Conservation (phyloP, 1,140 invertebrate genomes). For the Drosophila serrata region DNA sequence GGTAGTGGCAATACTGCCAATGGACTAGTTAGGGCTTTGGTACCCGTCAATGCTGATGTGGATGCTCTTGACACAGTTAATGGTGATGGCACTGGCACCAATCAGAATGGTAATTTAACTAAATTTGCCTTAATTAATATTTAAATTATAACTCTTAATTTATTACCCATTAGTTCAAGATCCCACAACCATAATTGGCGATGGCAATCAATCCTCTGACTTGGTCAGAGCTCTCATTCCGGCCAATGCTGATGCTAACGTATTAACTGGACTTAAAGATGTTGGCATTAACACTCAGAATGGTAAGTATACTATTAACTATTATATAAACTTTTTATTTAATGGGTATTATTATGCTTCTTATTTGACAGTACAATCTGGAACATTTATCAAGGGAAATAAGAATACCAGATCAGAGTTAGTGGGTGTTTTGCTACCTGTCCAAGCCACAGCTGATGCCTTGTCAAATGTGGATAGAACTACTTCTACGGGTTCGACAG, state of each 20-base stretch:
- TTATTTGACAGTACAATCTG: not conserved
- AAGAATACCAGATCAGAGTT: not conserved
- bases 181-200: not conserved
- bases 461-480: not conserved
- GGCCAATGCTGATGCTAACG: not conserved
- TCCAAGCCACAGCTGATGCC: not conserved
- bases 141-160: too few relatives aligned
- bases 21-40: not conserved
- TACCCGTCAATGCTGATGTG: conserved; percentile 9
- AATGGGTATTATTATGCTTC: not conserved
- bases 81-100: not conserved
- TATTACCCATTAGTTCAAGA: not conserved
- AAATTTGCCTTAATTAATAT: too few relatives aligned
- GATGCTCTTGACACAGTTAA: not conserved
- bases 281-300: not conserved
- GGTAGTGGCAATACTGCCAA: not conserved
- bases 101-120: not conserved
- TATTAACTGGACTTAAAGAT: not conserved
- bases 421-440: not conserved
- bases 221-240: not conserved
- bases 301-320: not conserved
- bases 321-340: not conserved
- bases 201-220: not conserved
- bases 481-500: not conserved
- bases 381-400: conserved; percentile 2